Conservation (phyloP, 2,888 invertebrate genomes). For the Sclerodermus sp. region DNA sequence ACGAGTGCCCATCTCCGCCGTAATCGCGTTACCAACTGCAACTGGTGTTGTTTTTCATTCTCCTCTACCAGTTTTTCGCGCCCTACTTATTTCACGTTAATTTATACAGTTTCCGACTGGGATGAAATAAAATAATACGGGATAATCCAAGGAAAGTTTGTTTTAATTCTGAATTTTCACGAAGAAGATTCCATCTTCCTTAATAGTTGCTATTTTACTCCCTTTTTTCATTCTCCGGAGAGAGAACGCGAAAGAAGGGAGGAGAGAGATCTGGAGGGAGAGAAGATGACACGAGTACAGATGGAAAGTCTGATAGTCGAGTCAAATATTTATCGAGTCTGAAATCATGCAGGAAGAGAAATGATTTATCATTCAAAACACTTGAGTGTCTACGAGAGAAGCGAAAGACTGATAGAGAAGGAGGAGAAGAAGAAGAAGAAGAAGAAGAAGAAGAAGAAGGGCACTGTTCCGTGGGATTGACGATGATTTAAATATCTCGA, state of each 20-base stretch:
- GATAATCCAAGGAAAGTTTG: too few species aligned
- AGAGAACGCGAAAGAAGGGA: too few species aligned
- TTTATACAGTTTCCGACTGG: too few species aligned
- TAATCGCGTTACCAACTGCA: slow-evolving; percentile 15
- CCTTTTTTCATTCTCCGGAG: too few species aligned
- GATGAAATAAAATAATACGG: too few species aligned
- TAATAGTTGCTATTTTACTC: too few species aligned
- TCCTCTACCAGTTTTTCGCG: background rate
- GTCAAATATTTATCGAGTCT: slow-evolving; percentile 24
- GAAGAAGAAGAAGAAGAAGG: slow-evolving; percentile 14
- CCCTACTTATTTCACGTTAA: too few species aligned
- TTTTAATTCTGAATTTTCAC: too few species aligned
- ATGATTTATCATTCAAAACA: slow-evolving; percentile 24
- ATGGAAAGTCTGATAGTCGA: slow-evolving; percentile 2
- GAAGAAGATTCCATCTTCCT: too few species aligned
- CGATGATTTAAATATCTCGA: slow-evolving; percentile 36
- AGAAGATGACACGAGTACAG: background rate
- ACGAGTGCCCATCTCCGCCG: slow-evolving; percentile 10
- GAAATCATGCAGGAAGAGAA: slow-evolving; percentile 18
- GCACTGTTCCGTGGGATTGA: slow-evolving; percentile 21
- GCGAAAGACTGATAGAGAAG: background rate
- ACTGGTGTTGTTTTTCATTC: slow-evolving; percentile 14
- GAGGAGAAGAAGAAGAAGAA: background rate
- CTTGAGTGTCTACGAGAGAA: background rate
- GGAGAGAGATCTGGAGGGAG: too few species aligned